A percentile compares a stretch with the other conserved stretches of the same genome.
These are phyloP conservation scores for Entomyzon cyanotis DNA, from an alignment of 2,113 vertebrate species.

Conservation along the genomic window DNA sequence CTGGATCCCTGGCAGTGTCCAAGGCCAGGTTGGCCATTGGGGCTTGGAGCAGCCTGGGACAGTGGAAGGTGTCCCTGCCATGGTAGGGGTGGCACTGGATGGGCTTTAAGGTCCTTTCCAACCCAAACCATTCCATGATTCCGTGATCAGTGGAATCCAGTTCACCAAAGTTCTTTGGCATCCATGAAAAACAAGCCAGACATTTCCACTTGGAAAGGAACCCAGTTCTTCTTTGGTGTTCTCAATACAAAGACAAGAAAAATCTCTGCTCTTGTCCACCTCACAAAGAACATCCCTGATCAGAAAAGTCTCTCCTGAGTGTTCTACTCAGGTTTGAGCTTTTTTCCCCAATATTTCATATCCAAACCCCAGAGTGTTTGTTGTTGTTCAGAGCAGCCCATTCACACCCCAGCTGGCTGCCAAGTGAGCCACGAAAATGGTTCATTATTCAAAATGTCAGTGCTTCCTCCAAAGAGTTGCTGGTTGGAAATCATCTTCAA, in stretches of 20 bases:
- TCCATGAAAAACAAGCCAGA: neutral
- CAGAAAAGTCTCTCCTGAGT: neutral
- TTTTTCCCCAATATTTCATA: neutral
- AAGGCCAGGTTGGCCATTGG: neutral
- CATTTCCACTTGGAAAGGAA: neutral
- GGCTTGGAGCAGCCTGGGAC: neutral
- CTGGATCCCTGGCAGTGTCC: neutral
- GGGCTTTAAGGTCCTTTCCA: rapidly evolving
- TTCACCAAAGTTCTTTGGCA: neutral
- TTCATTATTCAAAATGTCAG: neutral
- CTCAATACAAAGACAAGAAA: neutral
- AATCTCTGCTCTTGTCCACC: neutral
- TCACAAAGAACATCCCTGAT: neutral
- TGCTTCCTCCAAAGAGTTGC: neutral
- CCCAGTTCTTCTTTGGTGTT: neutral
- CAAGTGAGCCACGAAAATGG: neutral
- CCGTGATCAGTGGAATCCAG: neutral
- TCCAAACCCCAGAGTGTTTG: neutral
- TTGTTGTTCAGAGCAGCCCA: neutral
- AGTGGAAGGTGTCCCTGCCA: neutral
- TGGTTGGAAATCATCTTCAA: neutral
- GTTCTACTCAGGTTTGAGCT: neutral
- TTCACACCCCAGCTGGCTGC: neutral
- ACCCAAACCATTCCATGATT: neutral
- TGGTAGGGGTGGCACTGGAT: neutral